Conservation (phyloP, 2,888 invertebrate species). For the Erpobdella octoculata region DNA sequence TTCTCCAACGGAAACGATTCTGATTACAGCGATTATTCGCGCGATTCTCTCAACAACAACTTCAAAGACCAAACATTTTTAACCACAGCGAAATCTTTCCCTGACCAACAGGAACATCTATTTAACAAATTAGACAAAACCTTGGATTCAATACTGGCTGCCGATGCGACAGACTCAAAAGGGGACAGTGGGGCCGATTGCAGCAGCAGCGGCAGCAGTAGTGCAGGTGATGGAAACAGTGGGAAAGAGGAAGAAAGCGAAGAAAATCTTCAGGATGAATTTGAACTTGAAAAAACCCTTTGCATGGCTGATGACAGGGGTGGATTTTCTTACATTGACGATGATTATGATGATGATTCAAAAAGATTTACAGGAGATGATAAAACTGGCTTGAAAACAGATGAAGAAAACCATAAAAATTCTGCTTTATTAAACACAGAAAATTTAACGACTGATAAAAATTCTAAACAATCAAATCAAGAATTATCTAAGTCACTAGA, state of each 20-base stretch:
- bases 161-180: slow-evolving; percentile 13
- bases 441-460: too few relatives aligned
- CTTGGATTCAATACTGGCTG: too few relatives aligned
- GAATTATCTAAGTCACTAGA: too few relatives aligned
- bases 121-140: too few relatives aligned
- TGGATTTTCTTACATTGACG: not conserved
- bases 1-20: not conserved
- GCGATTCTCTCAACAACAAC: not conserved
- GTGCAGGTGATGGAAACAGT: not conserved
- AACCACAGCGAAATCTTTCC: not conserved
- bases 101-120: not conserved
- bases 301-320: not conserved
- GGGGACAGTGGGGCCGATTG: not conserved
- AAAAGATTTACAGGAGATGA: too few relatives aligned
- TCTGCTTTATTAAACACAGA: too few relatives aligned
- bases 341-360: slow-evolving; percentile 1
- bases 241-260: not conserved
- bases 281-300: not conserved
- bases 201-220: not conserved
- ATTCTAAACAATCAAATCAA: too few relatives aligned
- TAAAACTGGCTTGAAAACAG: too few relatives aligned
- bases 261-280: too few relatives aligned
- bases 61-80: too few relatives aligned
- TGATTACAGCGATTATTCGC: not conserved
- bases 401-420: not conserved